Conservation (phyloP, 2,797 vertebrate species). For the Merluccius polli region DNA sequence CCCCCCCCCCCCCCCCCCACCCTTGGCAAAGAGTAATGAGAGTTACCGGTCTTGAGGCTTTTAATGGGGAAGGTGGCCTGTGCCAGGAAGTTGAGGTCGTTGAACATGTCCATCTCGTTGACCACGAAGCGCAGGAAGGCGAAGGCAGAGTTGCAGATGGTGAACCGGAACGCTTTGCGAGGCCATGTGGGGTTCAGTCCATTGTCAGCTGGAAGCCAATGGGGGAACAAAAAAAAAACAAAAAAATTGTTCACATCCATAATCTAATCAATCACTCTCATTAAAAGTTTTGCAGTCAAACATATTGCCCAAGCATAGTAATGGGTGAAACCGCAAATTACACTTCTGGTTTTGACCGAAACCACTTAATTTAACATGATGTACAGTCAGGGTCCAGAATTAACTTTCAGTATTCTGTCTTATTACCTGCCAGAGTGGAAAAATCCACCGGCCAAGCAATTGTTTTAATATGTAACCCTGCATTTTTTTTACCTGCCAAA, state of each 20-base stretch:
- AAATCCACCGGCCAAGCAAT: too few species aligned
- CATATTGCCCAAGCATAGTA: background rate
- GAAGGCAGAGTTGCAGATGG: conserved; percentile 87
- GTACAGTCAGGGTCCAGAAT: too few species aligned
- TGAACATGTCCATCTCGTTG: conserved; percentile 99
- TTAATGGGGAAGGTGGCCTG: conserved; percentile 94
- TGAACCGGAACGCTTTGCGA: conserved; percentile 86
- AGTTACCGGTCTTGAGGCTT: conserved; percentile 88
- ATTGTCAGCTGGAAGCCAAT: conserved; percentile 81
- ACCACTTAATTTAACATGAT: background rate
- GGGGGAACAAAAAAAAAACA: background rate
- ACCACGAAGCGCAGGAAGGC: conserved; percentile 95
- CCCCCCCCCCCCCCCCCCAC: background rate
- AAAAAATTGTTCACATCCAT: background rate
- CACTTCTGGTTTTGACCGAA: background rate
- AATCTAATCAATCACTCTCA: background rate
- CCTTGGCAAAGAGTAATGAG: too few species aligned
- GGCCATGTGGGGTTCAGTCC: conserved; percentile 95
- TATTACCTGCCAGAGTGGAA: too few species aligned
- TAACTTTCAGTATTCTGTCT: too few species aligned
- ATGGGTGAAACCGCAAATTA: background rate
- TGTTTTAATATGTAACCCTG: too few species aligned
- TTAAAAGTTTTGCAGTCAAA: background rate
- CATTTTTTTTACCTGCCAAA: too few species aligned
- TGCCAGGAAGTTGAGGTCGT: conserved; percentile 95